Evolutionary conservation across 2,113 vertebrate species (phyloP), one percentile per base, ranked within the genome.

Genomic region (Oplegnathus fasciatus): DNA sequence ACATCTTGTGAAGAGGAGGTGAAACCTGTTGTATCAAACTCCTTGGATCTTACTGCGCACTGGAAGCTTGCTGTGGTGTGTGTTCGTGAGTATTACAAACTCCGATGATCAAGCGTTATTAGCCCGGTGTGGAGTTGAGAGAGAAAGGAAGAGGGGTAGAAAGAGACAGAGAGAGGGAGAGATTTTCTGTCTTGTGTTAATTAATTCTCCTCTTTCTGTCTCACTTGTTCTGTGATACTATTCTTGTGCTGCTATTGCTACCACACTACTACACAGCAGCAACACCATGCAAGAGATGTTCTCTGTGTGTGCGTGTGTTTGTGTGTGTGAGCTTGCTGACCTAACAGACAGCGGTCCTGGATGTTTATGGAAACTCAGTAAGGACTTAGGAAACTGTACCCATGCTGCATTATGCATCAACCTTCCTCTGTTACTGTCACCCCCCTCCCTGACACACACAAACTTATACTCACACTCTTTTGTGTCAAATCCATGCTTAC

Each of bases 331-430:
- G 71, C 55, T 30, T 67, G 42, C 48, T 82, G 80, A 80, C 68
- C 74, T 58, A 55, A 86, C 40, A 76, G 64, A 89, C 78, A 86
- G 72, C 70, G 40, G 87, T 79, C 58, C 78, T 76, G 82, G 83
- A 90, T 90, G 93, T 91, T 94, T 93, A 91, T 93, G 94, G 94
- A 96, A 96, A 95, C 89, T 94, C 73, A 68, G 83, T 64, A 80
- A 84, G 85, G 84, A 86, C 83, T 83, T 74, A 40, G 84, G 94
- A 93, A 95, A 96, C 90, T 86, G 86, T 91, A 93, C 82, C 88
- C 75, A 37, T 22, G 52, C 83, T 94, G 82, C 88, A 94, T 95
- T 88, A 94, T 92, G 88, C 84, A 95, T 94, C 85, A 92, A 69
- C 85, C 82, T 44, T 78, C 61, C 81, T 82, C 65, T 78, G 76